Conservation (phyloP, 2,797 vertebrate species). For the Sphaeramia orbicularis region DNA sequence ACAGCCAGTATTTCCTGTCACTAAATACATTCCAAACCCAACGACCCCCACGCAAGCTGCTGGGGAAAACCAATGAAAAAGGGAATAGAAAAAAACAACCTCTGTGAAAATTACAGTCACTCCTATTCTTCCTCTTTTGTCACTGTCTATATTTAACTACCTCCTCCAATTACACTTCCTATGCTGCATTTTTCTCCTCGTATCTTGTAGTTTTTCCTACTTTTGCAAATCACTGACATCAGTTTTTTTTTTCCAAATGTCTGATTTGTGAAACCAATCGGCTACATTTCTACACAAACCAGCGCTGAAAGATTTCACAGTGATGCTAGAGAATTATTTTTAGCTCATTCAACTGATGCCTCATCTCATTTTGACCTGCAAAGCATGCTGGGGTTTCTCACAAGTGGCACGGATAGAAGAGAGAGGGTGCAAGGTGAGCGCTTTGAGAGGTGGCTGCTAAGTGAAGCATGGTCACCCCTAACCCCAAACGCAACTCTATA, state of each 20-base stretch:
- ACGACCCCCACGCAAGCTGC: conserved; percentile 50
- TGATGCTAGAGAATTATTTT: conserved; percentile 12
- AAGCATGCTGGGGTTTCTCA: conserved; percentile 6
- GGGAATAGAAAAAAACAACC: conserved; percentile 70
- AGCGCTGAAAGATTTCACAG: background rate
- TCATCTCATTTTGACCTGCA: conserved; percentile 15
- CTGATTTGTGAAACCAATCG: background rate
- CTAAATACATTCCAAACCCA: conserved; percentile 87
- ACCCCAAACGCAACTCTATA: conserved; percentile 46
- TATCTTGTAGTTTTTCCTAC: conserved; percentile 4
- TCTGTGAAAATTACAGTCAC: conserved; percentile 75
- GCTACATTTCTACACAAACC: background rate
- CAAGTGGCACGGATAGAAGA: background rate
- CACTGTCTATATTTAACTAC: conserved; percentile 53
- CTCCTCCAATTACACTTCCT: conserved; percentile 57
- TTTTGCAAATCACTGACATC: background rate
- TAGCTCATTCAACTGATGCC: conserved; percentile 6
- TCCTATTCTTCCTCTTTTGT: conserved; percentile 72
- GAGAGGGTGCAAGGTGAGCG: conserved; percentile 51
- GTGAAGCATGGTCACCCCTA: conserved; percentile 79
- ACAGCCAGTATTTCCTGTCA: conserved; percentile 88
- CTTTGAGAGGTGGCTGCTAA: conserved; percentile 74
- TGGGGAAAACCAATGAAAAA: conserved; percentile 57
- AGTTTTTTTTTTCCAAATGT: background rate
- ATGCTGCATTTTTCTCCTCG: conserved; percentile 22